Evolutionary conservation across 2,113 vertebrate species (phyloP).

Genomic region (Todiramphus chloris): DNA sequence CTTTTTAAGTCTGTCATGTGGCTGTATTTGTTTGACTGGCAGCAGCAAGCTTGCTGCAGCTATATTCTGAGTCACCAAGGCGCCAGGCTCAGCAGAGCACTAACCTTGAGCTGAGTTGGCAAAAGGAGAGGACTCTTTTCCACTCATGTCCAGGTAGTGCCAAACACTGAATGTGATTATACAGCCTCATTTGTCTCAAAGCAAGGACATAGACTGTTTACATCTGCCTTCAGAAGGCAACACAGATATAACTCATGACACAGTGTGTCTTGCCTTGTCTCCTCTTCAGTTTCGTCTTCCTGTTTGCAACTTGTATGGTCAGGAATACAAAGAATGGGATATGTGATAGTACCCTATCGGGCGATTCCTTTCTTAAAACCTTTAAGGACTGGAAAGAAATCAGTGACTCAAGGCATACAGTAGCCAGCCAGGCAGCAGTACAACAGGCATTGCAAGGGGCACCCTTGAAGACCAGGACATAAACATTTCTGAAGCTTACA

Average conservation of each 20-base stretch:
- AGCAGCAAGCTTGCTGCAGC: background rate
- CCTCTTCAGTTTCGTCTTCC: background rate
- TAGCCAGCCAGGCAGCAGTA: background rate
- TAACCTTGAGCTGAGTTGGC: background rate
- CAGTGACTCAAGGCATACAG: background rate
- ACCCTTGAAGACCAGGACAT: background rate
- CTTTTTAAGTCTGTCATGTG: background rate
- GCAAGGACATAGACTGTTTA: background rate
- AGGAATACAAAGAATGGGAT: background rate
- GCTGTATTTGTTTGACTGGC: background rate
- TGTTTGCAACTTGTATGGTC: background rate
- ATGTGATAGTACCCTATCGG: background rate
- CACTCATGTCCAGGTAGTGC: background rate
- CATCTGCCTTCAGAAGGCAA: background rate
- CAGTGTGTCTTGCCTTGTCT: background rate
- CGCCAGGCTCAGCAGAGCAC: background rate
- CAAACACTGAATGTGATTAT: background rate
- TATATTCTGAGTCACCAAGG: background rate
- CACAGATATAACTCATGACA: rapidly evolving
- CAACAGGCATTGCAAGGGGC: background rate
- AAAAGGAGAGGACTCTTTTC: background rate
- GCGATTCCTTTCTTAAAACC: background rate
- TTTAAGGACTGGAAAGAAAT: background rate
- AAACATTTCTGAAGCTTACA: background rate
- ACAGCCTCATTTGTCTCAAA: background rate